phyloP scores from a whole-genome alignment of 2,797 vertebrate genomes.

The Phalanger gymnotis region DNA sequence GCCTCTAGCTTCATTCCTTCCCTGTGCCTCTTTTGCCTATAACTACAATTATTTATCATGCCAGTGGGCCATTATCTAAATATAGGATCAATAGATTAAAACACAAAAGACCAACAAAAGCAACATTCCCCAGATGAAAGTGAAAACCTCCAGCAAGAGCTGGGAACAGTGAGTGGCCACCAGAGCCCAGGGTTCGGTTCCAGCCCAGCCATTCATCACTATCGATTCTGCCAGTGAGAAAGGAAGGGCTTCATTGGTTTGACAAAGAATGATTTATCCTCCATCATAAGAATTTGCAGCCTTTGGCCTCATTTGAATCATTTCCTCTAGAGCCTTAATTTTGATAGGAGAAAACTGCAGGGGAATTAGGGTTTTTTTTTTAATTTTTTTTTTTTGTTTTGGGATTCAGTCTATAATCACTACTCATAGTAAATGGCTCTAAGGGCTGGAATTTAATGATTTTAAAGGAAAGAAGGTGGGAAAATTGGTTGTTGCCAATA shows the following conservation, averaged over 20 bases:
- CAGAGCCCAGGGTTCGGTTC: conserved; percentile 8
- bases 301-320: conserved; percentile 48
- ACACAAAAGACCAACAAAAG: conserved; percentile 47
- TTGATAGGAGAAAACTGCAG: conserved; percentile 25
- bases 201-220: conserved; percentile 1
- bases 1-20: background rate
- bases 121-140: conserved; percentile 28
- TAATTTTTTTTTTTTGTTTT: conserved; percentile 23
- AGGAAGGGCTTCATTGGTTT: background rate
- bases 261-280: conserved; percentile 45
- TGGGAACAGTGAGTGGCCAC: background rate
- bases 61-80: conserved; percentile 32
- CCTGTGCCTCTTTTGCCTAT: background rate
- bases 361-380: conserved; percentile 32
- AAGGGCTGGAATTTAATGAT: conserved; percentile 28
- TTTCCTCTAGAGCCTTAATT: conserved; percentile 54
- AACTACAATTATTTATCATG: conserved; percentile 51
- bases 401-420: conserved; percentile 49
- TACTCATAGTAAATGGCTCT: conserved; percentile 51
- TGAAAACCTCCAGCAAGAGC: background rate
- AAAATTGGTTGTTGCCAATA: background rate
- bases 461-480: background rate
- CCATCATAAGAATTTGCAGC: conserved; percentile 27
- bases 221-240: conserved; percentile 48
- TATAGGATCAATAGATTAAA: conserved; percentile 52